These are phyloP conservation scores for Sarcophaga subvicina DNA, from an alignment of 2,888 invertebrate species.

Conservation along the genomic window DNA sequence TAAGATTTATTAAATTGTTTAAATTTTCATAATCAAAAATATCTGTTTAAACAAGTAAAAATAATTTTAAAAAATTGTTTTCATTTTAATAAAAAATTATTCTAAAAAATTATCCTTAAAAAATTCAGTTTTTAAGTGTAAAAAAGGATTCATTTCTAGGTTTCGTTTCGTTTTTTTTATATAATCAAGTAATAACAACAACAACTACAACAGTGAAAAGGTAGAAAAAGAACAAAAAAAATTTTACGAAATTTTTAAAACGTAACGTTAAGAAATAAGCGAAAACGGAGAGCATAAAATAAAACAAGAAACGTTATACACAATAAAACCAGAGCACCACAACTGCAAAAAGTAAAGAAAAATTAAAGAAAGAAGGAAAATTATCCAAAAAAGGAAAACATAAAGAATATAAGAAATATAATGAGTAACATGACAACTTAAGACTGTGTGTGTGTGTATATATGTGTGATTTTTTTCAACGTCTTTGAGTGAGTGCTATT, in stretches of 20 bases:
- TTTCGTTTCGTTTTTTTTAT: slow-evolving; percentile 56
- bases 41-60: not conserved
- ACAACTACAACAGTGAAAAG: slow-evolving; percentile 7
- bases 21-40: slow-evolving; percentile 2
- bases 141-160: slow-evolving; percentile 25
- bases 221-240: not conserved
- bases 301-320: slow-evolving; percentile 38
- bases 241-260: no score
- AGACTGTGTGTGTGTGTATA: not conserved
- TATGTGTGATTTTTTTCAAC: not conserved
- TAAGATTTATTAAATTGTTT: not conserved
- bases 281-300: slow-evolving; percentile 26
- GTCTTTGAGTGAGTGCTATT: slow-evolving; percentile 15
- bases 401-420: not conserved
- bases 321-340: slow-evolving; percentile 62
- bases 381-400: not conserved
- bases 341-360: slow-evolving; percentile 43
- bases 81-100: no score
- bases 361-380: slow-evolving; percentile 2
- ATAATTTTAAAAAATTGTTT: not conserved
- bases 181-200: slow-evolving; percentile 63
- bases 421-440: slow-evolving; percentile 5
- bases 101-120: no score
- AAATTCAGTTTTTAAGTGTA: no score
- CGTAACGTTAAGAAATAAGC: not conserved